Percentiles rank a stretch among this genome's conserved stretches.
Conservation (phyloP, 2,888 invertebrate species). For the Aphidoletes aphidimyza region DNA sequence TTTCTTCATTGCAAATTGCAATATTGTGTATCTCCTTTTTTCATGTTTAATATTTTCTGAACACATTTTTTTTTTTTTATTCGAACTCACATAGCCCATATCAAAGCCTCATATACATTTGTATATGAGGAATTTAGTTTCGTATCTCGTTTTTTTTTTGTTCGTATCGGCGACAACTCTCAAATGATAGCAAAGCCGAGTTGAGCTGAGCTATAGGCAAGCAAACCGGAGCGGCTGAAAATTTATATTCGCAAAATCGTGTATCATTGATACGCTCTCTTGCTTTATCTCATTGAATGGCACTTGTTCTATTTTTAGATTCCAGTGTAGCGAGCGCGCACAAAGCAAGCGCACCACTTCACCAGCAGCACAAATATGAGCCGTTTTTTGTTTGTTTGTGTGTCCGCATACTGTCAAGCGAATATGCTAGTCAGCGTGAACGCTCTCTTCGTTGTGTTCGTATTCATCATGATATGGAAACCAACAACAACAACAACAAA, state of each 20-base stretch:
- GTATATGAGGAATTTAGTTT: neutral
- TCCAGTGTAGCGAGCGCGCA: too few relatives aligned
- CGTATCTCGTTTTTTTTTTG: neutral
- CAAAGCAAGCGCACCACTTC: too few relatives aligned
- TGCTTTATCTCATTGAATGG: constrained; percentile 51
- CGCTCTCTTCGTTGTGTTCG: neutral
- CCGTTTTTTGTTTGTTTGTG: neutral
- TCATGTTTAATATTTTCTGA: too few relatives aligned
- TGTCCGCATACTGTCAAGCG: neutral
- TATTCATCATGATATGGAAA: constrained; percentile 6
- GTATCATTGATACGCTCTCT: constrained; percentile 38
- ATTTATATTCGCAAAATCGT: neutral
- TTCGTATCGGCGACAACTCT: constrained; percentile 41
- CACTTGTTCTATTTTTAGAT: constrained; percentile 47
- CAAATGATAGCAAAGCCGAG: constrained; percentile 16
- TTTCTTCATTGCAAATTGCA: too few relatives aligned
- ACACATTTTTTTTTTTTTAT: too few relatives aligned
- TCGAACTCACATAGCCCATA: neutral
- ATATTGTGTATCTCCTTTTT: neutral
- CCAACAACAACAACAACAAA: neutral
- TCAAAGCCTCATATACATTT: neutral
- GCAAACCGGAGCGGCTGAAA: neutral
- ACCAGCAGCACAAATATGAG: too few relatives aligned
- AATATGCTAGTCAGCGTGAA: neutral
- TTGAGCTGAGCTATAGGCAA: too few relatives aligned